Conservation (phyloP, 1,140 invertebrate species). For the Drosophila lowei region DNA sequence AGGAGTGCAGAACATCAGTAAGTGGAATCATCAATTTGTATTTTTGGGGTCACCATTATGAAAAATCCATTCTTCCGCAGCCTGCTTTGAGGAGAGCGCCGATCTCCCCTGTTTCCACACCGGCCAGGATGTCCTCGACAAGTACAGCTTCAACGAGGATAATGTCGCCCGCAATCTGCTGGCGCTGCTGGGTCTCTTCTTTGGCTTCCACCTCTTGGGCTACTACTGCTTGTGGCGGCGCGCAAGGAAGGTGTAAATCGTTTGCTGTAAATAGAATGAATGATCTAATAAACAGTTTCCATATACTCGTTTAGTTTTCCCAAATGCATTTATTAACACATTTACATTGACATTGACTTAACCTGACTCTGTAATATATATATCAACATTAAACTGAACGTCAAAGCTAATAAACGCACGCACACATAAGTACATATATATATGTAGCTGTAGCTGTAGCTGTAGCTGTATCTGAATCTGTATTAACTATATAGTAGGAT, state of each 20-base stretch:
- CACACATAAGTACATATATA: neutral
- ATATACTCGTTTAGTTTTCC: constrained; percentile 9
- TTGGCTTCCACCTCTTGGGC: constrained; percentile 88
- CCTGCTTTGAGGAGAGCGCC: constrained; percentile 85
- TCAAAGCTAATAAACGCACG: constrained; percentile 67
- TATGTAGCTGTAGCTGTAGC: too few species aligned
- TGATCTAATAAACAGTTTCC: constrained; percentile 29
- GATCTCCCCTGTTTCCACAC: constrained; percentile 88
- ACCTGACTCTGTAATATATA: constrained; percentile 10
- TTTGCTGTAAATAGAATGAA: constrained; percentile 42
- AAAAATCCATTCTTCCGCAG: constrained; percentile 83
- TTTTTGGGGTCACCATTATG: neutral
- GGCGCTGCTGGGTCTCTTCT: constrained; percentile 87
- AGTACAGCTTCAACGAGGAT: constrained; percentile 88
- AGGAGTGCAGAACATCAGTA: constrained; percentile 90
- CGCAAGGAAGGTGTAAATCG: constrained; percentile 85
- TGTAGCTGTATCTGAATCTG: constrained; percentile 2
- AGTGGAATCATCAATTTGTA: constrained; percentile 68
- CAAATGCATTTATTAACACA: constrained; percentile 46
- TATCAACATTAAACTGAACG: constrained; percentile 55
- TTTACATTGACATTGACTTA: constrained; percentile 29
- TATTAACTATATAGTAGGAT: constrained; percentile 36
- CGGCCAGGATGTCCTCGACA: constrained; percentile 88
- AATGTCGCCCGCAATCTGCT: constrained; percentile 87
- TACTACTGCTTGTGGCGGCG: constrained; percentile 87